Base-by-base conservation (phyloP, 2,113 vertebrate species). In the Galeopterus variegatus region DNA sequence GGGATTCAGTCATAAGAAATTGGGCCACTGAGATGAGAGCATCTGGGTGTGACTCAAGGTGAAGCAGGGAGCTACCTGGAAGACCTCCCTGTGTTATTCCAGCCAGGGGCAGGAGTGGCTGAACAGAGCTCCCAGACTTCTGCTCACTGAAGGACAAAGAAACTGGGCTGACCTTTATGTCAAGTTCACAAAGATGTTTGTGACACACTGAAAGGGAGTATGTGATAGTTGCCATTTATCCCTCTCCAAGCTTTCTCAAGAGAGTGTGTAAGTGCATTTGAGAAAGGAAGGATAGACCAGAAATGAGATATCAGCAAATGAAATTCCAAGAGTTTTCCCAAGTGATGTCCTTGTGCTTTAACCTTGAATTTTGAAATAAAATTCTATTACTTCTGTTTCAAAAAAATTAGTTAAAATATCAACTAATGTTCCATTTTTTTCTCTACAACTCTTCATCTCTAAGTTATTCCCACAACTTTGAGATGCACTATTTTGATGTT, bases 331-430 rank as follows among this genome's bases (percentile, higher is more conserved):
- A 65, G 50, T 83, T 93, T 93, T 84, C 69, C 26, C 8, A 96
- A 79, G 69, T 41, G 21, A 33, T 45, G 8, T 90, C 45, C 73
- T 31, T 10, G 4, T 54, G 67, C 21, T 73, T 64, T 86, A 84
- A 70, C 79, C 65, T 87, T 92, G 79, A 88, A 54, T 60, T 89
- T 94, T 52, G 12, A 94, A 96, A 93, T 85, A 11, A 92, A 64
- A 94, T 79, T 62, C 28, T 91, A 3, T 86, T 81, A 33, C 36
- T 85, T 58, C 62, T 95, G n/a, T 11, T 82, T 92, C 33, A n/a
- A 65, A 97, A 97, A 73, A 64, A 70, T 92, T 81, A 82, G 33
- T 88, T 94, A 91, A 96, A 76, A 90, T 86, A 81, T 54, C 23
- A 72, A 70, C 31, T 28, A 36, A 6, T 45, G 23, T 80, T 79